These are phyloP conservation scores for Archilochus colubris DNA, from an alignment of 2,113 vertebrate genomes.

Conservation along the genomic window DNA sequence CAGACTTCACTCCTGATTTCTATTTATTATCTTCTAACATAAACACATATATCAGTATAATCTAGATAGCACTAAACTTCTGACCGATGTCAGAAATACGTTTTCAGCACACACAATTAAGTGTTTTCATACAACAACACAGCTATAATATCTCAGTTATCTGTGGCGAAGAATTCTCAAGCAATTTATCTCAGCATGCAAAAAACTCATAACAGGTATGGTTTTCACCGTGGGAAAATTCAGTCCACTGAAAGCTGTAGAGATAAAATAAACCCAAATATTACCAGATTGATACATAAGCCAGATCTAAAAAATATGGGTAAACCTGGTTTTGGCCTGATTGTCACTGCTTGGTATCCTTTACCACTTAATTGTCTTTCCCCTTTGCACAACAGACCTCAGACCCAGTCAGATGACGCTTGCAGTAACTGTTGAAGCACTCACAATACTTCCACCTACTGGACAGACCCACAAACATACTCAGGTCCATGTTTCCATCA, in stretches of 20 bases:
- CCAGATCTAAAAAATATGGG: neutral
- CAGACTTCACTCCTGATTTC: neutral
- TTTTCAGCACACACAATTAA: neutral
- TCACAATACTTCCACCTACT: neutral
- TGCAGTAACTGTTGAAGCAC: neutral
- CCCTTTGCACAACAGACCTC: neutral
- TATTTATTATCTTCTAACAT: neutral
- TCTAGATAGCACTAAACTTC: neutral
- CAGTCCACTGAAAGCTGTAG: neutral
- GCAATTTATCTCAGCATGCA: neutral
- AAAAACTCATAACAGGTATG: neutral
- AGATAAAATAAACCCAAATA: neutral
- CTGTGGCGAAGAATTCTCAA: neutral
- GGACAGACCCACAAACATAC: neutral
- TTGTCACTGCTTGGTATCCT: rapidly evolving
- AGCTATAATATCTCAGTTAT: neutral
- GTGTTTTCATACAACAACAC: neutral
- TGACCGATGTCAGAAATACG: neutral
- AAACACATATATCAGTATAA: neutral
- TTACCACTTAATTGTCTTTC: rapidly evolving
- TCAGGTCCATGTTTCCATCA: neutral
- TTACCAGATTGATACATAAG: neutral
- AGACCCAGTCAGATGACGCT: neutral
- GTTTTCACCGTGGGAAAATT: neutral
- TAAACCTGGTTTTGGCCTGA: neutral